Evolutionary conservation across 1,140 invertebrate species (phyloP), one percentile per base, ranked within the genome.

Genomic region (Tetramorium alpestre): DNA sequence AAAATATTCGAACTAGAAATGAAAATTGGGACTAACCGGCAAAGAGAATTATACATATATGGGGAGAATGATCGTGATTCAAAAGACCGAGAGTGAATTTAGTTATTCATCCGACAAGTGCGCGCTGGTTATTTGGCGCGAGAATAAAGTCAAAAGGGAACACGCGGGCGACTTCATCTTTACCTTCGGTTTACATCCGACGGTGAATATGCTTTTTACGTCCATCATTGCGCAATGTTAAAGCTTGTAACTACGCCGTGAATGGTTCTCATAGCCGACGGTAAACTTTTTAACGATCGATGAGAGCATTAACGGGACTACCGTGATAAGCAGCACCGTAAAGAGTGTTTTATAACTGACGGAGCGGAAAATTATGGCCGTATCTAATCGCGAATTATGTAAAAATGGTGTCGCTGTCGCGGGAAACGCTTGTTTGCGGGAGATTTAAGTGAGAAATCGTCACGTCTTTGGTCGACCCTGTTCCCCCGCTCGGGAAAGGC

Each of bases 281-380:
- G 54, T 73, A 47, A 73, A 82, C 67, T 82, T 82, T 82, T 73
- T 58, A 82, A 82, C 67, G 38, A 73, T 73, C 18, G 67, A 72
- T 72, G 33, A 49, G 60, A 38, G 13, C 62, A 13, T 56, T 51
- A 69, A 80, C 10, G 6, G 6, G 10, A 25, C 54, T 44, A 28
- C 33, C 16, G 11, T 38, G 28, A 33, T 54, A 81, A 81, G 28
- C 64, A 49, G 44, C 44, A n/a, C 11, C 16, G n/a, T 56, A 38
- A 44, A 77, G 22, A 62, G 22, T 41, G 33, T 70, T 69, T 81
- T 18, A 28, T 70, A 77, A 77, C 38, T 54, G 47, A 33, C 47
- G 56, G 1, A 18, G 13, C n/a, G 38, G 60, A 47, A 38, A 51
- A 80, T 80, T 25, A 64, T 13, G 47, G 2, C 10, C 28, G 16